Evolutionary conservation across 2,888 invertebrate species (phyloP), one percentile per base, ranked within the genome.

Genomic region (Ecdyonurus torrentis): DNA sequence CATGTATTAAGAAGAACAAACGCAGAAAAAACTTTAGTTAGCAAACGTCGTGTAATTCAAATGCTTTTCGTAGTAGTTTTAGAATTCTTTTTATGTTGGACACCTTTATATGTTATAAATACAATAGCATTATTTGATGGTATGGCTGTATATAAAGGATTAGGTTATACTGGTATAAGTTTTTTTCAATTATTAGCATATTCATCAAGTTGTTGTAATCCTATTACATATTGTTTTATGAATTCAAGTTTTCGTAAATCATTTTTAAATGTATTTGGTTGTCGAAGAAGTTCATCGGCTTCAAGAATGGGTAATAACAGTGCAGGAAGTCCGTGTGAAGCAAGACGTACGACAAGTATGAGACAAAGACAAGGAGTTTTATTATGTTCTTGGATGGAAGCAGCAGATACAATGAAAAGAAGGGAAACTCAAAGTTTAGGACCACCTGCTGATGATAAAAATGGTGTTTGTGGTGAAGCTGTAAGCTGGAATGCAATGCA

Each of bases 1-100:
- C 50, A 65, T 7, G 55, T 67, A 1, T 66, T 76, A 2, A 70
- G 77, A 10, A 72, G 75, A 61, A 75, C 74, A 23, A 77, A 79
- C 69, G 72, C 72, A 3, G 76, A 74, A 52, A 74, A 74, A 64
- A 76, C 74, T 61, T 72, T 78, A 20, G 72, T 74, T 20, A 77
- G 75, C 59, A 79, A 77, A 66, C 74, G 75, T 65, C 69, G 79
- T 20, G 79, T 81, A 19, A 77, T 81, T 67, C 79, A 81, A 71
- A 85, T 86, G 85, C 73, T 86, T 62, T 82, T 83, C 68, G 82
- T 82, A 2, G 80, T 85, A 5, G 84, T 85, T 1, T 71, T 83
- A n/a, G 83, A 85, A 69, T 86, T 85, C 72, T 86, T 86, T 72
- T 75, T 84, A 61, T 86, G 84, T 71, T 86, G 85, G 85, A 82